These are phyloP conservation scores for Colostygia pectinataria DNA, from an alignment of 2,888 invertebrate genomes.

Conservation along the genomic window DNA sequence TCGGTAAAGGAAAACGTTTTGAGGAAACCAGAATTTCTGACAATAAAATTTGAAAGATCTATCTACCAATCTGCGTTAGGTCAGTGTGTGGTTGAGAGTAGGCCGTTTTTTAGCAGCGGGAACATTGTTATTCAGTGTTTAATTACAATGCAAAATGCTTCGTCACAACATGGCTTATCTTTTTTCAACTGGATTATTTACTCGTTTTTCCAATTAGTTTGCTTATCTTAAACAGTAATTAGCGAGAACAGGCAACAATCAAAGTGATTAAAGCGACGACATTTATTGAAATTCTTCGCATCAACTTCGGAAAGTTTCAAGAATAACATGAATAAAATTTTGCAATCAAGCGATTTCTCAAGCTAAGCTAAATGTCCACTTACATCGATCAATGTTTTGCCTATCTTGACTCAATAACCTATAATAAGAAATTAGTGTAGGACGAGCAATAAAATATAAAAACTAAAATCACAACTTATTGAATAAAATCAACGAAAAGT, in stretches of 20 bases:
- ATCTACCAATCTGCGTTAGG: no score
- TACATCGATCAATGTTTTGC: neutral
- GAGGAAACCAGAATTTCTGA: no score
- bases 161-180: neutral
- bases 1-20: no score
- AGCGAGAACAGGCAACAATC: constrained; percentile 35
- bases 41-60: no score
- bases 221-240: constrained; percentile 9
- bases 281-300: constrained; percentile 64
- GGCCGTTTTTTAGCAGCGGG: no score
- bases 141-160: neutral
- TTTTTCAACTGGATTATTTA: neutral
- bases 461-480: no score
- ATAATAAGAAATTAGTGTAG: no score
- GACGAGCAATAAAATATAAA: no score
- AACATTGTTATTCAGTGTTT: no score
- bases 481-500: no score
- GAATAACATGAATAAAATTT: constrained; percentile 64
- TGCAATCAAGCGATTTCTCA: constrained; percentile 53
- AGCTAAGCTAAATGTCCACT: neutral
- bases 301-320: constrained; percentile 41
- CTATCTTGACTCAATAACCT: no score
- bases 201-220: constrained; percentile 4
- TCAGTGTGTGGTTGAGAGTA: no score
- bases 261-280: constrained; percentile 56